These are phyloP conservation scores for Drosophila paranaensis DNA, from an alignment of 2,888 invertebrate genomes.

Conservation along the genomic window DNA sequence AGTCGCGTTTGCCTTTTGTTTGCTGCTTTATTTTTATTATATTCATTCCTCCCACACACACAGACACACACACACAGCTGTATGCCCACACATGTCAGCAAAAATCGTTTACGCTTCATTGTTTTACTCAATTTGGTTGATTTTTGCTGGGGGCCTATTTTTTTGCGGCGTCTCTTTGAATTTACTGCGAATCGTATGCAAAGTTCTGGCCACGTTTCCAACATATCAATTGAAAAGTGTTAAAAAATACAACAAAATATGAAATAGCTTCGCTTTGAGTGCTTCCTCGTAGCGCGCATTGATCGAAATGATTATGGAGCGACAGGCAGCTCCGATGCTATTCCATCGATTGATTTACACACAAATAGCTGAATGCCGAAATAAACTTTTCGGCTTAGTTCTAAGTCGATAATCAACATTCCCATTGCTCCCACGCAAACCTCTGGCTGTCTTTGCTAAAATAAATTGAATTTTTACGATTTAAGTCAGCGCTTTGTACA, in stretches of 20 bases:
- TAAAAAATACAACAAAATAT: slow-evolving; percentile 28
- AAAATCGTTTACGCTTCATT: slow-evolving; percentile 78
- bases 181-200: slow-evolving; percentile 41
- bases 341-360: slow-evolving; percentile 29
- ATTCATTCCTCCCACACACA: slow-evolving; percentile 28
- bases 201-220: slow-evolving; percentile 34
- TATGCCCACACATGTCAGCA: slow-evolving; percentile 62
- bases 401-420: slow-evolving; percentile 63
- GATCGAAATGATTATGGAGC: slow-evolving; percentile 50
- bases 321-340: slow-evolving; percentile 40
- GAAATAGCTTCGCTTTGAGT: slow-evolving; percentile 45
- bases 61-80: background rate
- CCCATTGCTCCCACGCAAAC: slow-evolving; percentile 7
- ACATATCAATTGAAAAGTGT: slow-evolving; percentile 61
- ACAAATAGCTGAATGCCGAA: slow-evolving; percentile 5
- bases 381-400: slow-evolving; percentile 37
- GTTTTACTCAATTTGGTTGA: slow-evolving; percentile 75
- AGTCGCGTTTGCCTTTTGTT: slow-evolving; percentile 72
- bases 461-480: slow-evolving; percentile 3
- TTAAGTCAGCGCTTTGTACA: no score
- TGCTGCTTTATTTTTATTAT: slow-evolving; percentile 65
- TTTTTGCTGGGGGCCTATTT: slow-evolving; percentile 47
- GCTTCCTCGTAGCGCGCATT: slow-evolving; percentile 22
- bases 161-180: slow-evolving; percentile 39
- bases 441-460: background rate